Base-by-base conservation (phyloP, 2,888 invertebrate species). In the Drosophila cognata region DNA sequence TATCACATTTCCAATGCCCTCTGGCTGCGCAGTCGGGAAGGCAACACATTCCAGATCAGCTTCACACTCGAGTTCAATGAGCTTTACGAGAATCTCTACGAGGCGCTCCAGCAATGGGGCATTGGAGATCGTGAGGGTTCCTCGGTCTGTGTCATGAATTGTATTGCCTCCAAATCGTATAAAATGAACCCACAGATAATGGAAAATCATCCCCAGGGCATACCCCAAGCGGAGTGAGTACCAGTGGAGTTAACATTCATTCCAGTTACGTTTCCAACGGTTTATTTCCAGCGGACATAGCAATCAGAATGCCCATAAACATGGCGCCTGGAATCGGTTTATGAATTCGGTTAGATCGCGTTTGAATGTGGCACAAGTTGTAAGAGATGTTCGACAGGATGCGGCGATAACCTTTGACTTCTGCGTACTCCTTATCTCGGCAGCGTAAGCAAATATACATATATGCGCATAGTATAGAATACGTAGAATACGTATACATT, bases 341-440 rank as follows among this genome's bases (percentile, higher is more conserved):
- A 94, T 96, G 59, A 94, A 95, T 53, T 95, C 96, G 0, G 95
- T 96, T 3, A 94, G 95, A 25, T 94, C 96, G 1, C 94, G 96
- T 48, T 93, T 95, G n/a, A 96, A 96, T 75, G 95, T 96, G 1
- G 95, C 95, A 0, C 95, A 96, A 93, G 96, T 97, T 0, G 95
- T 97, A 1, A 95, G 95, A 81, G 94, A 94, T 71, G 96, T 97
- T 0, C 94, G 94, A 77, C 93, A 94, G n/a, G 95, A 95, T 84
- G 96, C 96, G 2, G 92, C 94, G 0, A 94, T 97, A 31, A 97
- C 96, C 0, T 97, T 97, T 92, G 97, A 97, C 93, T 97, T 96
- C 93, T 92, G 96, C 60, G 94, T 96, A 86, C 93, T 97, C 28
- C 93, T 96, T 7, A 92, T 96, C 7, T 95, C 96, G 1, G 96